phyloP scores from a whole-genome alignment of 2,888 invertebrate species.

The Thymelicus acteon region DNA sequence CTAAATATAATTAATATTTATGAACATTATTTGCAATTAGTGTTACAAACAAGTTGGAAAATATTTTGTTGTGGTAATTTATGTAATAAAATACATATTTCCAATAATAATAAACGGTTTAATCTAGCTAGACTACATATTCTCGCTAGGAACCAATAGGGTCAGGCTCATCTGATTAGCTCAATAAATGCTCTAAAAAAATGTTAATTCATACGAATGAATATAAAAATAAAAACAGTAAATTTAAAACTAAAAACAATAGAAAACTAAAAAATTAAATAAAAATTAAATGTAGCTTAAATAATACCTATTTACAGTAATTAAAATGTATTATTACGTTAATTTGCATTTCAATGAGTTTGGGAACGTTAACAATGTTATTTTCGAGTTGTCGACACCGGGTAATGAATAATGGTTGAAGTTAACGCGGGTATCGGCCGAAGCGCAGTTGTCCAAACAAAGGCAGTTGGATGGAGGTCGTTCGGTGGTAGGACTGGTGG shows the following conservation, averaged over 20 bases:
- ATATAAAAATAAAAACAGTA: too few species aligned
- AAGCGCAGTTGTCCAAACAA: constrained; percentile 4
- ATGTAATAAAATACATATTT: neutral
- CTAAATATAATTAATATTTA: neutral
- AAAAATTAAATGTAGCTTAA: too few species aligned
- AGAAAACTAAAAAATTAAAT: too few species aligned
- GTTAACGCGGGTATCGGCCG: neutral
- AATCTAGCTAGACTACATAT: neutral
- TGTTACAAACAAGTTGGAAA: neutral
- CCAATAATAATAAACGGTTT: too few species aligned
- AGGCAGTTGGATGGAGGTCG: constrained; percentile 1
- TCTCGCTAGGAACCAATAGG: too few species aligned
- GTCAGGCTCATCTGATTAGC: too few species aligned
- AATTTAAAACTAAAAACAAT: too few species aligned
- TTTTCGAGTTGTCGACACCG: neutral
- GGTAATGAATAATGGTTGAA: constrained; percentile 2
- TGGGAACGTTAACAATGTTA: neutral
- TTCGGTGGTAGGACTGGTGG: too few species aligned
- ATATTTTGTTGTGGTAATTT: neutral
- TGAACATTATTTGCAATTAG: neutral
- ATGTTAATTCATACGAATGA: too few species aligned
- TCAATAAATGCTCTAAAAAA: too few species aligned
- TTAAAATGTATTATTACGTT: too few species aligned
- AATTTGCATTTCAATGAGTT: neutral
- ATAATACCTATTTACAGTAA: too few species aligned